A percentile compares a stretch with the other conserved stretches of the same genome.
phyloP scores from a whole-genome alignment of 2,888 invertebrate genomes.

The Synanthedon andrenaeformis region DNA sequence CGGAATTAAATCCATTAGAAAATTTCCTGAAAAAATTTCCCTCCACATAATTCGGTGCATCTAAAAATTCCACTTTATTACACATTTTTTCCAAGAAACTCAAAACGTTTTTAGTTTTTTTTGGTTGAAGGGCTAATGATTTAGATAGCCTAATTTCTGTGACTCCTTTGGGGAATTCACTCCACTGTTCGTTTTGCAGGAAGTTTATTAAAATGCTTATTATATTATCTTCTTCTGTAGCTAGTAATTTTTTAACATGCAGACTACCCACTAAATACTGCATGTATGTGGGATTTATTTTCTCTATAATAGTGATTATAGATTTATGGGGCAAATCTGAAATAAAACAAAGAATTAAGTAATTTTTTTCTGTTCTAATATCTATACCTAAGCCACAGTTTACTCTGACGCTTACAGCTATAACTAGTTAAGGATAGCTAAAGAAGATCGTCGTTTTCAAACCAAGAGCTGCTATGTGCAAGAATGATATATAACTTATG shows the following conservation, averaged over 20 bases:
- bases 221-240: conserved; percentile 27
- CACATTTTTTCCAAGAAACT: conserved; percentile 26
- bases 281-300: conserved; percentile 47
- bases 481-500: too few species aligned
- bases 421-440: too few species aligned
- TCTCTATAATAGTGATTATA: conserved; percentile 35
- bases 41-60: not conserved
- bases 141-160: conserved; percentile 17
- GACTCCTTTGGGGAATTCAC: conserved; percentile 16
- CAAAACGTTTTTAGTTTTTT: conserved; percentile 22
- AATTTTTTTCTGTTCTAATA: not conserved
- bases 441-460: too few species aligned
- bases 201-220: conserved; percentile 31
- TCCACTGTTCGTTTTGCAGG: conserved; percentile 29
- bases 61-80: conserved; percentile 1
- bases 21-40: conserved; percentile 24
- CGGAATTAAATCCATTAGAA: conserved; percentile 6
- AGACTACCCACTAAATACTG: conserved; percentile 31
- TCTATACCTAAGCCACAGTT: too few species aligned
- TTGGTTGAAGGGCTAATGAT: conserved; percentile 17
- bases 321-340: conserved; percentile 41
- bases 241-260: conserved; percentile 27
- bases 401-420: too few species aligned
- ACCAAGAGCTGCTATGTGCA: too few species aligned
- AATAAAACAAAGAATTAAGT: conserved; percentile 15